phyloP scores from a whole-genome alignment of 2,888 invertebrate genomes.

The Hirtodrosophila trivittata region DNA sequence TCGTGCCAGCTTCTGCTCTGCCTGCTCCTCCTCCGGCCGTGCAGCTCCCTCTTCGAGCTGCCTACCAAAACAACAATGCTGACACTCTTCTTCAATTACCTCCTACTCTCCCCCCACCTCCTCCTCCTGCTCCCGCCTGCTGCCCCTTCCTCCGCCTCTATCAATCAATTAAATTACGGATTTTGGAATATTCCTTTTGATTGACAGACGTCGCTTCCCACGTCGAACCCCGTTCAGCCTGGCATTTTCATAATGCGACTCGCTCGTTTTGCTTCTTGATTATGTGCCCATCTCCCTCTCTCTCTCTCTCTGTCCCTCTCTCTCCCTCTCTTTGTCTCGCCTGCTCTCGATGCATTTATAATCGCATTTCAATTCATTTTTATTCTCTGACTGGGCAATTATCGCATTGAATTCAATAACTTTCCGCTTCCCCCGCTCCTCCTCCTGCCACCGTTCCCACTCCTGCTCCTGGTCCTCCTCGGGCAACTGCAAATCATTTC shows the following conservation, averaged over 20 bases:
- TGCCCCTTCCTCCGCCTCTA: conserved; percentile 1
- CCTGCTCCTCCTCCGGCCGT: conserved; percentile 4
- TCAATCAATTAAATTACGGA: conserved; percentile 25
- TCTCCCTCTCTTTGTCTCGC: conserved; percentile 28
- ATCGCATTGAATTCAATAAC: neutral
- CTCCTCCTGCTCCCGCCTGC: conserved; percentile 5
- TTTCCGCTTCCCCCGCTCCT: neutral
- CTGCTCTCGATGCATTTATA: conserved; percentile 40
- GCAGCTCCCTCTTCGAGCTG: no score
- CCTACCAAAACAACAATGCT: no score
- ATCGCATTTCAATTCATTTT: conserved; percentile 45
- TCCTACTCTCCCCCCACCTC: neutral
- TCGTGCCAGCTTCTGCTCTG: neutral
- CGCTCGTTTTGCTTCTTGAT: neutral
- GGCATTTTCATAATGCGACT: no score
- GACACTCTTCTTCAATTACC: no score
- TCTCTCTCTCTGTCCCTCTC: conserved; percentile 7
- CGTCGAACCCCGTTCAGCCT: no score
- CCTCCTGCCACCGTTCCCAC: neutral
- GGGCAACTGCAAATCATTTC: neutral
- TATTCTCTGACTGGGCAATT: conserved; percentile 27
- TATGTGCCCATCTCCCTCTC: neutral
- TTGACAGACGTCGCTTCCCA: neutral
- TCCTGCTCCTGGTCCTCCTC: no score
- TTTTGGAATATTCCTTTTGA: conserved; percentile 23